phyloP scores from a whole-genome alignment of 2,888 invertebrate species.

The Drosophila buzzatii region DNA sequence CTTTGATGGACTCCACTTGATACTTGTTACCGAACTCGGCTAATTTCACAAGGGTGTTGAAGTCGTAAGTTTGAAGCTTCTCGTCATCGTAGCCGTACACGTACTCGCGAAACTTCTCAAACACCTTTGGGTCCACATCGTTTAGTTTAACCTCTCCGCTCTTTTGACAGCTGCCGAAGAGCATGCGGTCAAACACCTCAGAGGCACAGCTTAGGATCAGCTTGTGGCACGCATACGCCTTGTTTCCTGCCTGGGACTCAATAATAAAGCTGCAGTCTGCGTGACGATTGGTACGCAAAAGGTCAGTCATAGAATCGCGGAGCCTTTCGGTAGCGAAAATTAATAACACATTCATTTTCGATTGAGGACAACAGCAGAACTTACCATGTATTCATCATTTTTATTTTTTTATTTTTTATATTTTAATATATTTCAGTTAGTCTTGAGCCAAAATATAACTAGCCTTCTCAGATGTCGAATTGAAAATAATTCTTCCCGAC shows the following conservation, averaged over 20 bases:
- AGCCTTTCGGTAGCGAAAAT: background rate
- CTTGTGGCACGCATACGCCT: conserved; percentile 34
- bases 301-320: background rate
- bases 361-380: too few relatives aligned
- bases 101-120: conserved; percentile 16
- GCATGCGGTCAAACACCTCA: conserved; percentile 47
- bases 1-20: conserved; percentile 7
- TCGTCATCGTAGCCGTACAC: conserved; percentile 10
- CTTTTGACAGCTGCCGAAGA: conserved; percentile 38
- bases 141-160: conserved; percentile 21
- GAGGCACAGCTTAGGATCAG: conserved; percentile 46
- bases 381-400: too few relatives aligned
- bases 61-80: background rate
- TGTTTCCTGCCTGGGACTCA: background rate
- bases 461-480: too few relatives aligned
- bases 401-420: too few relatives aligned
- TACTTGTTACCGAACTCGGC: conserved; percentile 19
- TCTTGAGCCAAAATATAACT: too few relatives aligned
- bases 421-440: too few relatives aligned
- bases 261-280: conserved; percentile 14
- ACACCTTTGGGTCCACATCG: conserved; percentile 26
- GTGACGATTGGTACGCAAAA: conserved; percentile 3
- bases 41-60: conserved; percentile 7
- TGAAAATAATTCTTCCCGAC: too few relatives aligned
- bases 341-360: background rate